phyloP scores from a whole-genome alignment of 2,113 vertebrate genomes.

The Oncorhynchus masou region DNA sequence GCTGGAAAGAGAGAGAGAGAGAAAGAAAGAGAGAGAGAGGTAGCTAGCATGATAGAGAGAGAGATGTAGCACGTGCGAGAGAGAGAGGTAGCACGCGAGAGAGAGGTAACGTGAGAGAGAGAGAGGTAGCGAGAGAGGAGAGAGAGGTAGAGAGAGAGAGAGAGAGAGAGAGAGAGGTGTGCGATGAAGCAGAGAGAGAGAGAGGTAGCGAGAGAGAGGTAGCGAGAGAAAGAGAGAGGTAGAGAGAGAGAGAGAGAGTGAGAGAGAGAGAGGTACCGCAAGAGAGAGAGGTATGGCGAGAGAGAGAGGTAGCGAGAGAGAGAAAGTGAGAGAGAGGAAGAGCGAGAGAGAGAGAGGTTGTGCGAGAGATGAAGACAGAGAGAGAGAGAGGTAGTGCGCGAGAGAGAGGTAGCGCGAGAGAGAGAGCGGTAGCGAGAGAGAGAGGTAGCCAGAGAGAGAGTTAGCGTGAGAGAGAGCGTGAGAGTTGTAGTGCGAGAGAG shows the following conservation, averaged over 20 bases:
- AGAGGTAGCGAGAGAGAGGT: neutral
- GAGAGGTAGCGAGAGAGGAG: neutral
- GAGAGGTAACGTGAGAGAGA: too few relatives aligned
- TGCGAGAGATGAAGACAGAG: too few relatives aligned
- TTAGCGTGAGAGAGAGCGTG: too few relatives aligned
- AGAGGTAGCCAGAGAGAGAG: too few relatives aligned
- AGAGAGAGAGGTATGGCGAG: neutral
- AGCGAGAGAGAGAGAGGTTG: neutral
- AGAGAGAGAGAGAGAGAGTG: neutral
- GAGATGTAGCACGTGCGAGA: neutral
- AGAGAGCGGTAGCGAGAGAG: too few relatives aligned
- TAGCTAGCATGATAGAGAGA: neutral
- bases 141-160: neutral
- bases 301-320: neutral
- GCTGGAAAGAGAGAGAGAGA: neutral
- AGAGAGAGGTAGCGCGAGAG: neutral
- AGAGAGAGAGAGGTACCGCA: conserved; percentile 19
- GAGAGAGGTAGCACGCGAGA: conserved; percentile 22
- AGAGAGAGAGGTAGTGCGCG: neutral
- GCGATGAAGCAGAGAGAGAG: too few relatives aligned
- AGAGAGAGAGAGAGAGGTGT: too few relatives aligned
- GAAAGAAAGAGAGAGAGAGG: neutral
- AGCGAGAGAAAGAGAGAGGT: neutral
- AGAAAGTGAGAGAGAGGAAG: neutral
- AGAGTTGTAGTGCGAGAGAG: too few relatives aligned